Conservation (phyloP, 2,888 invertebrate genomes). For the Periphyllus acericola region DNA sequence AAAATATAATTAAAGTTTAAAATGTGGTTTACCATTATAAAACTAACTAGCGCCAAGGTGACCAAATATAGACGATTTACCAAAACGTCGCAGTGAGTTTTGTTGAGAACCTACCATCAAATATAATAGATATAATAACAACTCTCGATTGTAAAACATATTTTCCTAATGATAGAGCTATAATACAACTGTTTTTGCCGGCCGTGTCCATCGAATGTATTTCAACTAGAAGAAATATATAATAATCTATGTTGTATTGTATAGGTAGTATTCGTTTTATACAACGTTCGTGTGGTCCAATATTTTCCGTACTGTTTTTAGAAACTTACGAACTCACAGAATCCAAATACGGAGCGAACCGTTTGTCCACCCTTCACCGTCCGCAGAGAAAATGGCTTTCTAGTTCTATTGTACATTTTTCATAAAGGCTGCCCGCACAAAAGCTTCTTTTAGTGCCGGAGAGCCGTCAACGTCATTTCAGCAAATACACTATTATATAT, state of each 20-base stretch:
- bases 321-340: background rate
- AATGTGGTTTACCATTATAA: too few species aligned
- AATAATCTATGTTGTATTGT: background rate
- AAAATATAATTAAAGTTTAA: too few species aligned
- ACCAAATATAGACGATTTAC: too few species aligned
- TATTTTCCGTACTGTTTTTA: background rate
- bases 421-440: constrained; percentile 5
- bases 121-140: too few species aligned
- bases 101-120: too few species aligned
- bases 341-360: background rate
- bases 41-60: too few species aligned
- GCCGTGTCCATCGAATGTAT: too few species aligned
- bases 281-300: background rate
- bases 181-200: too few species aligned
- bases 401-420: constrained; percentile 25
- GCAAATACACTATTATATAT: constrained; percentile 7
- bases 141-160: too few species aligned
- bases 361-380: background rate
- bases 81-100: too few species aligned
- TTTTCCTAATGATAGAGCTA: too few species aligned
- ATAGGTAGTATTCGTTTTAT: background rate
- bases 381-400: background rate
- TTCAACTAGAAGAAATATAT: too few species aligned
- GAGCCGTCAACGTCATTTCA: background rate
- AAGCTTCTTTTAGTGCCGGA: constrained; percentile 22